These are phyloP conservation scores for Drosophila subquinaria DNA, from an alignment of 2,888 invertebrate species.

Conservation along the genomic window DNA sequence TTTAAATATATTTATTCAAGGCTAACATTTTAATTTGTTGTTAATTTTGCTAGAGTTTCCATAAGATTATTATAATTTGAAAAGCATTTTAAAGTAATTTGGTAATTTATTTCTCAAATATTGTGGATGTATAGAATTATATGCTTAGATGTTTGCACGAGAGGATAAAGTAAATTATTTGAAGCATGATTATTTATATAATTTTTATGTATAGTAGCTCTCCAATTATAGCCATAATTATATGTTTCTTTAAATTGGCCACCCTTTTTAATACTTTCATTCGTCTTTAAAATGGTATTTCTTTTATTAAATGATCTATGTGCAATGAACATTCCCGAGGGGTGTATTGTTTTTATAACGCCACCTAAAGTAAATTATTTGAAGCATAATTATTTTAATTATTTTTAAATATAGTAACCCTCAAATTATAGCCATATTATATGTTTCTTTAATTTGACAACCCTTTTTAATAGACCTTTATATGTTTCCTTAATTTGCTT, in stretches of 20 bases:
- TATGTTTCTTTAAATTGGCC: neutral
- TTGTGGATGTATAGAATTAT: neutral
- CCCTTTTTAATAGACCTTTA: neutral
- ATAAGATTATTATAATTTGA: neutral
- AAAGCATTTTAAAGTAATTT: neutral
- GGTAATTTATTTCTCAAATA: neutral
- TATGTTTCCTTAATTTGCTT: neutral
- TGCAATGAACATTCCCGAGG: neutral
- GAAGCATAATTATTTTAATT: neutral
- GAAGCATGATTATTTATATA: neutral
- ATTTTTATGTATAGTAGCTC: neutral
- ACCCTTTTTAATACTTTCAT: neutral
- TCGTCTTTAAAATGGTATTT: neutral
- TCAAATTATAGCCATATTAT: neutral
- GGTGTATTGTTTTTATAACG: constrained; percentile 3
- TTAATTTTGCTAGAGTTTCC: neutral
- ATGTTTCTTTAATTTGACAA: neutral
- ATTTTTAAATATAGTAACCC: neutral
- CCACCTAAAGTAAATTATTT: constrained; percentile 17
- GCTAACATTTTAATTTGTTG: neutral
- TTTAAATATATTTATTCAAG: too few relatives aligned
- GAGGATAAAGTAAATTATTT: neutral
- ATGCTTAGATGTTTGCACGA: neutral
- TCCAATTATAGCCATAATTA: neutral
- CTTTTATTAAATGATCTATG: constrained; percentile 8